Base-by-base conservation (phyloP, 2,113 vertebrate species). In the Eulacestoma nigropectus region DNA sequence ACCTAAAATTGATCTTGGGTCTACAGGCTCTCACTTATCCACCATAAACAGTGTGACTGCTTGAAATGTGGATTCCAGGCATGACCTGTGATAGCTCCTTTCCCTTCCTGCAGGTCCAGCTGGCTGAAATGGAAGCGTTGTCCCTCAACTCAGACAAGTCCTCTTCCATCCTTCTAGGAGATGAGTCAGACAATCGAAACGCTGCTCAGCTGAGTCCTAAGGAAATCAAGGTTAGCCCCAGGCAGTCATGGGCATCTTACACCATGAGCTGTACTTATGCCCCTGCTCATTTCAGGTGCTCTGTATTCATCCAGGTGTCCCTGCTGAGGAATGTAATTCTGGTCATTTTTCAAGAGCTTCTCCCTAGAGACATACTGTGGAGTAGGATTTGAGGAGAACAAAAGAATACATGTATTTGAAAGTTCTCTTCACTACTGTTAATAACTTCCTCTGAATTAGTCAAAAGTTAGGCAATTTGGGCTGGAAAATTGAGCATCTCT, bases 81-180 rank as follows among this genome's bases (percentile, higher is more conserved):
- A 26, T 70, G 74, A 90, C 56, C 47, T 67, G 16, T 97, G 81
- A 97, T 55, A 69, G 44, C n/a, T 89, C 29, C 32, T 95, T 87
- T 85, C 46, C 73, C 90, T 90, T 93, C 55, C 56, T 93, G 52
- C 96, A 99, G 99, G 99, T 99, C 91, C 98, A 98, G 96, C 98
- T 99, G 98, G 99, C 99, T 3, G 99, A 99, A 98, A 99, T 99
- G 56, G 99, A 99, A 98, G 99, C 98, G 59, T 98, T 99, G 42
- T 99, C 99, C 52, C 97, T 99, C 96, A 99, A 98, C 95, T 99
- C 99, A 41, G 99, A 99, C 97, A 99, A 99, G 97, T 99, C 99
- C 52, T 99, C 99, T 4, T 99, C 99, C 59, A 98, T 99, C 60
- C 97, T 98, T 52, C 97, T 99, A 88, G 99, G 99, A 7, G 99